These are phyloP conservation scores for Capricornis sumatraensis DNA, from an alignment of 2,113 vertebrate genomes.

Conservation along the genomic window DNA sequence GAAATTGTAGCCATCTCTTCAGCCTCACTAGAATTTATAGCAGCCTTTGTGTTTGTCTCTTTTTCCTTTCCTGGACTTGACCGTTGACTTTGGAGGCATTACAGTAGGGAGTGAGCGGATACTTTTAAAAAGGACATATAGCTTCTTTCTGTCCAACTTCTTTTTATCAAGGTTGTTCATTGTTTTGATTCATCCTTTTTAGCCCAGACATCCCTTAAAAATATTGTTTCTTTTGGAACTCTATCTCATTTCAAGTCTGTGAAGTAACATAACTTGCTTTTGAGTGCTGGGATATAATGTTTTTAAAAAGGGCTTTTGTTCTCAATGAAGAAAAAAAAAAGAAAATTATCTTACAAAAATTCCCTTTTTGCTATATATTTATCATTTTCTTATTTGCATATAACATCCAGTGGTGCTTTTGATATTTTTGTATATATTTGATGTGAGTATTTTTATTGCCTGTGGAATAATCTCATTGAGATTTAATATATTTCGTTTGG, in stretches of 20 bases:
- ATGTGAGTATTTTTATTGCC: not conserved
- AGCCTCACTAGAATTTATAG: not conserved
- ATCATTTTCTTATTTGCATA: not conserved
- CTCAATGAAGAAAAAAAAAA: constrained; percentile 3
- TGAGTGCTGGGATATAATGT: not conserved
- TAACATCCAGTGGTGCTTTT: not conserved
- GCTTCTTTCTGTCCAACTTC: not conserved
- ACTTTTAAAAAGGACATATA: not conserved
- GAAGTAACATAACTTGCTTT: constrained; percentile 4
- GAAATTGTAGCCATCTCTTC: not conserved
- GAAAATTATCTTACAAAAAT: not conserved
- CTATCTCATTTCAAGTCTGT: not conserved
- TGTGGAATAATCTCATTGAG: constrained; percentile 15
- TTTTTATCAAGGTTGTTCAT: not conserved
- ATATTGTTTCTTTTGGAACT: not conserved
- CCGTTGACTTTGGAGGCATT: not conserved
- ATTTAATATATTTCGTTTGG: not conserved
- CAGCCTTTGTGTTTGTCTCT: not conserved
- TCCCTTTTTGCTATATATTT: not conserved
- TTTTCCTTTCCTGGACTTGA: not conserved
- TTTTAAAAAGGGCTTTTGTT: not conserved
- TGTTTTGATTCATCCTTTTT: not conserved
- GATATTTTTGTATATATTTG: constrained; percentile 8
- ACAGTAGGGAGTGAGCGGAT: not conserved
- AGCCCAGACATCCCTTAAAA: not conserved